Percentiles rank a stretch among this genome's conserved stretches.
These are phyloP conservation scores for Contarinia nasturtii DNA, from an alignment of 1,140 invertebrate genomes.

Conservation along the genomic window DNA sequence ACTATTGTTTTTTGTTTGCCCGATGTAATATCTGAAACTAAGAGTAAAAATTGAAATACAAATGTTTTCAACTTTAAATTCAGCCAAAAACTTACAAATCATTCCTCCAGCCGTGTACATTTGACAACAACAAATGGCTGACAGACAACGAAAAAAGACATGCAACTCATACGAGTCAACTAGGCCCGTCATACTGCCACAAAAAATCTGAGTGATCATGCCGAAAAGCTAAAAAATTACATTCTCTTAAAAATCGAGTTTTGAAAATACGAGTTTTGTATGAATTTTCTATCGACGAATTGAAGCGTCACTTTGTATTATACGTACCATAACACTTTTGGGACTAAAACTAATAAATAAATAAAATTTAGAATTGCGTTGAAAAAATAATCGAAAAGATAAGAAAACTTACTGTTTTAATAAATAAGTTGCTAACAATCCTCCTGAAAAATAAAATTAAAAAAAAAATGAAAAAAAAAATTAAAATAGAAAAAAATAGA, in stretches of 20 bases:
- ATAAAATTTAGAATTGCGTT: not conserved
- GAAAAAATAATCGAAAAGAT: too few species aligned
- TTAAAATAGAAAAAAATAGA: too few species aligned
- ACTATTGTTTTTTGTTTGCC: conserved; percentile 21
- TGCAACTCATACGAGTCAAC: conserved; percentile 23
- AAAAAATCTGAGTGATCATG: conserved; percentile 24
- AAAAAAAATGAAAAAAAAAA: too few species aligned
- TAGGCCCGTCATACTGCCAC: conserved; percentile 22
- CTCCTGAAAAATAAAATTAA: too few species aligned
- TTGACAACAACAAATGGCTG: conserved; percentile 24
- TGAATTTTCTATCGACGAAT: too few species aligned
- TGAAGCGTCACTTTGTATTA: too few species aligned
- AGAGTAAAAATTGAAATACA: too few species aligned
- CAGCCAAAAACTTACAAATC: conserved; percentile 22
- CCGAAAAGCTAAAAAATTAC: too few species aligned
- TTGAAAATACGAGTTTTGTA: too few species aligned
- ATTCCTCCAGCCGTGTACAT: conserved; percentile 24
- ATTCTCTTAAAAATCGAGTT: too few species aligned
- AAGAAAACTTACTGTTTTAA: conserved; percentile 20
- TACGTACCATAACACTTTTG: conserved; percentile 23
- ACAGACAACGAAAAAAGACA: conserved; percentile 23
- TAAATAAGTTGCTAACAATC: conserved; percentile 22
- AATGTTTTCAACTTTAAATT: too few species aligned
- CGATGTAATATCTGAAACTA: conserved; percentile 22
- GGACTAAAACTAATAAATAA: conserved; percentile 18